phyloP scores from a whole-genome alignment of 2,888 invertebrate species.

The Parnassius mnemosyne region DNA sequence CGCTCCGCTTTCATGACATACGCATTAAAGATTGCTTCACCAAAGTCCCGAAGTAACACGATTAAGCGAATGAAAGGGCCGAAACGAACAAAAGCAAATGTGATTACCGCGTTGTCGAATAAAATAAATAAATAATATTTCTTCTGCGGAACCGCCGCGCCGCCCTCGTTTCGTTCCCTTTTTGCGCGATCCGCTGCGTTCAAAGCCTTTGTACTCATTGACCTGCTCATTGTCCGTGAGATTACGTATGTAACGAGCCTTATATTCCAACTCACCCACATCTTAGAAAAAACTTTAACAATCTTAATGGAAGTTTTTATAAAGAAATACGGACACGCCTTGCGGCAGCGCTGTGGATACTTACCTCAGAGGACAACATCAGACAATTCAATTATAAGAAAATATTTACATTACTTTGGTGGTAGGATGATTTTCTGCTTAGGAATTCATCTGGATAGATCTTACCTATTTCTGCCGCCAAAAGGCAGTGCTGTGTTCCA shows the following conservation, averaged over 20 bases:
- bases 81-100: slow-evolving; percentile 78
- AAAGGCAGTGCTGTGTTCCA: no score
- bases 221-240: slow-evolving; percentile 31
- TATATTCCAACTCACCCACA: slow-evolving; percentile 15
- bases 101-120: slow-evolving; percentile 74
- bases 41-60: slow-evolving; percentile 74
- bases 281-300: slow-evolving; percentile 5
- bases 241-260: slow-evolving; percentile 31
- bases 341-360: no score
- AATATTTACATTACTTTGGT: no score
- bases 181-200: slow-evolving; percentile 31
- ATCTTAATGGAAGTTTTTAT: not conserved
- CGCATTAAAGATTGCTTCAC: slow-evolving; percentile 52
- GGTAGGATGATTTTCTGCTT: no score
- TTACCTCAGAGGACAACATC: no score
- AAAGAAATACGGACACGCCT: no score
- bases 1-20: slow-evolving; percentile 36
- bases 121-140: slow-evolving; percentile 77
- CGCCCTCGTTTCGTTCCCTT: slow-evolving; percentile 35
- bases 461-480: no score
- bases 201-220: slow-evolving; percentile 28
- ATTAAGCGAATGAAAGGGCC: slow-evolving; percentile 77
- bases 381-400: no score
- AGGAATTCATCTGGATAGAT: no score
- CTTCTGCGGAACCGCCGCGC: slow-evolving; percentile 56